These are phyloP conservation scores for Meteorus cinctellus DNA, from an alignment of 2,888 invertebrate species.

Conservation along the genomic window DNA sequence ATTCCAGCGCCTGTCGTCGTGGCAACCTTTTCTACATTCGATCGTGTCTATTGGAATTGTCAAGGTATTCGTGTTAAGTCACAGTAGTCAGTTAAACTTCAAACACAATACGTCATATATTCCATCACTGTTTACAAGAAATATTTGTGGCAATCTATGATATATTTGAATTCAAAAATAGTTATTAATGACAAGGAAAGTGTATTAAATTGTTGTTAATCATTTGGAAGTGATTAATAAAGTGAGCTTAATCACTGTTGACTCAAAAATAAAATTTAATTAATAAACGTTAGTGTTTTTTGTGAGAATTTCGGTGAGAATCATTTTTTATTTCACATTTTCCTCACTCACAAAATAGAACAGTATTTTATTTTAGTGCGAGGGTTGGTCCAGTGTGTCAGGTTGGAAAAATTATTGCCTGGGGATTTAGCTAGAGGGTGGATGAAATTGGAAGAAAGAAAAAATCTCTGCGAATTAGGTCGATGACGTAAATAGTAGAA, in stretches of 20 bases:
- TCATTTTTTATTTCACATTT: too few relatives aligned
- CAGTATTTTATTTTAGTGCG: not conserved
- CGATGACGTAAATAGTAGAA: not conserved
- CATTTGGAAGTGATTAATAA: not conserved
- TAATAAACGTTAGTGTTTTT: too few relatives aligned
- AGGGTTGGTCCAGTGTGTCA: not conserved
- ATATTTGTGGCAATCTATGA: not conserved
- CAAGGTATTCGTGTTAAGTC: slow-evolving; percentile 38
- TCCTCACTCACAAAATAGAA: not conserved
- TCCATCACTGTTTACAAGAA: not conserved
- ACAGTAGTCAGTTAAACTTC: not conserved
- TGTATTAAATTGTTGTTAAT: not conserved
- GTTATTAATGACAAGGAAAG: not conserved
- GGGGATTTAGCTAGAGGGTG: not conserved
- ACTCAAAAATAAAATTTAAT: not conserved
- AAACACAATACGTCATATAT: not conserved
- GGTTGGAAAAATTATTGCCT: not conserved
- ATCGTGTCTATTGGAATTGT: slow-evolving; percentile 27
- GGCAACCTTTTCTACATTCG: slow-evolving; percentile 39
- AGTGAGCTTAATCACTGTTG: not conserved
- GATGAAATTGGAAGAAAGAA: not conserved
- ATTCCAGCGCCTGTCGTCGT: slow-evolving; percentile 40
- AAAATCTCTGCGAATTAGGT: not conserved
- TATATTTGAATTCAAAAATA: not conserved
- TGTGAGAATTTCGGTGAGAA: too few relatives aligned